Evolutionary conservation across 1,140 invertebrate species (phyloP).

Genomic region (Habropoda laboriosa): DNA sequence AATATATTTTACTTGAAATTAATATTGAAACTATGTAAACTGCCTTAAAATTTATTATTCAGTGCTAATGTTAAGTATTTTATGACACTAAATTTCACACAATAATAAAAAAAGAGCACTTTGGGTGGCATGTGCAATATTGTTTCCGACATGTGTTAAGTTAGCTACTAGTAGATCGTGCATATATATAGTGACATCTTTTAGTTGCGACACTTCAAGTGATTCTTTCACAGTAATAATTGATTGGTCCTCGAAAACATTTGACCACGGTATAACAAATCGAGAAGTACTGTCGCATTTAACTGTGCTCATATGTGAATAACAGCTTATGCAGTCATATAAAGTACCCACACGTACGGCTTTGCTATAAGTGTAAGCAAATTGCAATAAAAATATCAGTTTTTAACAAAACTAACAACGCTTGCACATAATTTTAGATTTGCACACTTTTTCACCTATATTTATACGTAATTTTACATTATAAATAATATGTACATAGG

Average conservation of each 20-base stretch:
- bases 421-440: constrained; percentile 8
- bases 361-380: constrained; percentile 11
- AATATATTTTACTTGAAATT: no score
- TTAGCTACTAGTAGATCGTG: neutral
- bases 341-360: neutral
- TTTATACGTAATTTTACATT: constrained; percentile 5
- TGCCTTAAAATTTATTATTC: neutral
- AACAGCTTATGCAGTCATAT: neutral
- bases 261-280: neutral
- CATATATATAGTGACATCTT: neutral
- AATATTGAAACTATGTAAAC: no score
- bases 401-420: neutral
- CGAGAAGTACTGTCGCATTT: neutral
- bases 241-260: constrained; percentile 39
- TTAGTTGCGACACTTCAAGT: neutral
- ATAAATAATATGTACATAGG: no score
- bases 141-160: neutral
- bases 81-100: no score
- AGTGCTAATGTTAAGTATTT: no score
- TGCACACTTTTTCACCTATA: neutral
- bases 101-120: neutral
- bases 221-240: neutral
- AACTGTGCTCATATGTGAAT: neutral
- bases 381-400: constrained; percentile 2
- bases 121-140: neutral